Percentiles rank a stretch among this genome's conserved stretches.
Conservation (phyloP, 2,797 vertebrate species). For the Gadopsis marmoratus region DNA sequence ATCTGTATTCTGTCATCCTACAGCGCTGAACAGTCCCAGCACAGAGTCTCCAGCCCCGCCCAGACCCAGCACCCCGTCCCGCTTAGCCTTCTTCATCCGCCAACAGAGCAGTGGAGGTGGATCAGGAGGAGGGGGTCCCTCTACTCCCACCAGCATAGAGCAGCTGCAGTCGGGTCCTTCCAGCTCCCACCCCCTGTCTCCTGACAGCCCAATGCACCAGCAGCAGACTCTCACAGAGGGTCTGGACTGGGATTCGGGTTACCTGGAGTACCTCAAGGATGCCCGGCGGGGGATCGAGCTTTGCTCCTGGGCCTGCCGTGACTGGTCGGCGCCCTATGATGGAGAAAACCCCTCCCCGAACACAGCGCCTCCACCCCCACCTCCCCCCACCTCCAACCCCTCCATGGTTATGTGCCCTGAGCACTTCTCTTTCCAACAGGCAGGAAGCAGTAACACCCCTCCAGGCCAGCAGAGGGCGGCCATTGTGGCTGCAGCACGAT, state of each 20-base stretch:
- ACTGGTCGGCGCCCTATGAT: constrained; percentile 96
- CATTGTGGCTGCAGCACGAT: constrained; percentile 76
- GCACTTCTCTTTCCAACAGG: constrained; percentile 80
- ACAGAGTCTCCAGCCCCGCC: constrained; percentile 86
- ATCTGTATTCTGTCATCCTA: not conserved
- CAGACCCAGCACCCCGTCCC: constrained; percentile 92
- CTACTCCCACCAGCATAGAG: constrained; percentile 70
- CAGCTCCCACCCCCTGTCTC: constrained; percentile 66
- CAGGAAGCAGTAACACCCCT: constrained; percentile 45
- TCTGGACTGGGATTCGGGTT: constrained; percentile 91
- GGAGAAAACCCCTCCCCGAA: constrained; percentile 90
- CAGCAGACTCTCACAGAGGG: constrained; percentile 66
- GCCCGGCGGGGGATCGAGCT: constrained; percentile 89
- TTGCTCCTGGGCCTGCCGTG: constrained; percentile 91
- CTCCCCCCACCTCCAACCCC: constrained; percentile 74
- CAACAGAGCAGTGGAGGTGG: constrained; percentile 85
- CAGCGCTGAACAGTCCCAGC: constrained; percentile 89
- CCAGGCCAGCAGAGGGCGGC: constrained; percentile 81
- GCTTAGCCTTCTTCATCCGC: constrained; percentile 93
- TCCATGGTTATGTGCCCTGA: constrained; percentile 78
- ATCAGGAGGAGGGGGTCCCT: constrained; percentile 58
- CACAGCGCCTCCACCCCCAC: constrained; percentile 70
- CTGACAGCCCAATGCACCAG: constrained; percentile 88
- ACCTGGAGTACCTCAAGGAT: constrained; percentile 94
- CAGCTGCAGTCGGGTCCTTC: constrained; percentile 62